These are phyloP conservation scores for silkworm (Bombyx mori) DNA, from an alignment of 1,140 invertebrate species.

Conservation along the genomic window DNA sequence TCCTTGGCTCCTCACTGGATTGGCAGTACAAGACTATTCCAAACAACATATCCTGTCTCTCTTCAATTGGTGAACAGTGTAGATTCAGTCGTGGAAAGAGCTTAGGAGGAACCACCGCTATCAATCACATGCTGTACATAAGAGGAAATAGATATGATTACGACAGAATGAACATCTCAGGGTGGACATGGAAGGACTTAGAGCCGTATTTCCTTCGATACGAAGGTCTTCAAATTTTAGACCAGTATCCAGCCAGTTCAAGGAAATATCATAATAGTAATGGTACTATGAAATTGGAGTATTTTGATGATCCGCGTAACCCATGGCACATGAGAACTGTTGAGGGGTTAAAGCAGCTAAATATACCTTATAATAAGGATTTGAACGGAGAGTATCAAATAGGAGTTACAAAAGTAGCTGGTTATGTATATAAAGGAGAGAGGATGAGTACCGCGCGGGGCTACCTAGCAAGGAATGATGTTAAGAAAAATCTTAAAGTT, in stretches of 20 bases:
- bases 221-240: constrained; percentile 31
- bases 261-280: constrained; percentile 68
- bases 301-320: constrained; percentile 71
- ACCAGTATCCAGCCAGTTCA: constrained; percentile 26
- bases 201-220: constrained; percentile 37
- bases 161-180: constrained; percentile 25
- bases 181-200: constrained; percentile 38
- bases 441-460: constrained; percentile 34
- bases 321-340: constrained; percentile 69
- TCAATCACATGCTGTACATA: constrained; percentile 88
- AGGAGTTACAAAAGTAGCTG: constrained; percentile 55
- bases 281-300: constrained; percentile 73
- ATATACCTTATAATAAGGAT: constrained; percentile 58
- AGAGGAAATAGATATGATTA: constrained; percentile 82
- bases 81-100: constrained; percentile 63
- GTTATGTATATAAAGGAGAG: constrained; percentile 30
- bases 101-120: constrained; percentile 81
- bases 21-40: constrained; percentile 39
- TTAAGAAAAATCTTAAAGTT: constrained; percentile 78
- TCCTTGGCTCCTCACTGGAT: constrained; percentile 27
- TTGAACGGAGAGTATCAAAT: constrained; percentile 71
- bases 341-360: constrained; percentile 61
- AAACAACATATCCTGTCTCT: constrained; percentile 39
- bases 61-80: constrained; percentile 21
- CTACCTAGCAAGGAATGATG: constrained; percentile 37